These are phyloP conservation scores for Cataglyphis hispanica DNA, from an alignment of 1,140 invertebrate genomes.

Conservation along the genomic window DNA sequence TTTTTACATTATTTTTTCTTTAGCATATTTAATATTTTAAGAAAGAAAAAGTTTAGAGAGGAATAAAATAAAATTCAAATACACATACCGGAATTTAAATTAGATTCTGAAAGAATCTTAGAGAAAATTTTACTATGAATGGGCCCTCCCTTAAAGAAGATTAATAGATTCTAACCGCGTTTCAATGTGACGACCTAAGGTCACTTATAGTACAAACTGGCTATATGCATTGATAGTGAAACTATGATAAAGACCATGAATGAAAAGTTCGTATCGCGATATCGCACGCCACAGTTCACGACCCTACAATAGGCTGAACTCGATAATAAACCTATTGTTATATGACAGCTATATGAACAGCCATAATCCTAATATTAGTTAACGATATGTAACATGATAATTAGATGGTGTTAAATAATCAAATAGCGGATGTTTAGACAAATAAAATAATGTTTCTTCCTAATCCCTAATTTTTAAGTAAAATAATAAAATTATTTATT, in stretches of 20 bases:
- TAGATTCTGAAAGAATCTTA: too few species aligned
- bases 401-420: not conserved
- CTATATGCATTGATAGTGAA: slow-evolving; percentile 13
- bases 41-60: not conserved
- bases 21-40: not conserved
- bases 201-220: slow-evolving; percentile 15
- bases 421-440: slow-evolving; percentile 4
- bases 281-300: slow-evolving; percentile 7
- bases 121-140: not conserved
- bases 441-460: not conserved
- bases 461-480: not conserved
- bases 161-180: slow-evolving; percentile 16
- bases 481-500: not conserved
- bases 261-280: slow-evolving; percentile 16
- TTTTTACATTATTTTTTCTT: not conserved
- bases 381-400: slow-evolving; percentile 2
- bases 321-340: not conserved
- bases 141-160: too few species aligned
- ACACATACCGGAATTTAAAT: not conserved
- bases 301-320: not conserved
- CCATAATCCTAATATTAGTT: not conserved
- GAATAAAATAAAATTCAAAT: not conserved
- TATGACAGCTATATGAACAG: too few species aligned
- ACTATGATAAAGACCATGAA: slow-evolving; percentile 49
- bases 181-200: slow-evolving; percentile 2